Evolutionary conservation across 2,113 vertebrate species (phyloP), one percentile per base, ranked within the genome.

Genomic region (Thamnophis sirtalis): DNA sequence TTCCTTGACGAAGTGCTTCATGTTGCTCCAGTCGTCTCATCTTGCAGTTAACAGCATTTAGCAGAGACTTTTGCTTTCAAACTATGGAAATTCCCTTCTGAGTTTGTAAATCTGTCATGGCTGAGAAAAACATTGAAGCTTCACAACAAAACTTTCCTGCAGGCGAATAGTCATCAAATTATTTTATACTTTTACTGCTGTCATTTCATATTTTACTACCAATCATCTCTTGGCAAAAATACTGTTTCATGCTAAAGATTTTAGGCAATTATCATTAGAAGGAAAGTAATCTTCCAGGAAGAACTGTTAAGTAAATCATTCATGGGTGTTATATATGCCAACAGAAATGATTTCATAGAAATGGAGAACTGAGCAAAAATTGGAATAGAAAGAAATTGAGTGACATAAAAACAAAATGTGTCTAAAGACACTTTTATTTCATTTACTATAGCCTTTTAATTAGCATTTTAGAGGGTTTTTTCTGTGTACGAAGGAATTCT

Each of bases 291-390:
- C 19, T 86, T 94, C 87, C 55, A 93, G 84, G 43, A 93, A 92
- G 93, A 93, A 26, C 85, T 33, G 49, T 96, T 94, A 94, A 93
- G 86, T 22, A 60, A 96, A 95, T 94, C 89, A 96, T 95, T 95
- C 93, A 91, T 91, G 88, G 85, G 87, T 89, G 90, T 86, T 93
- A 38, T 86, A n/a, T 85, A n/a, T 85, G 22, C 9, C 73, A 93
- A 93, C 58, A 94, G 86, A 92, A 56, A 10, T 93, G 86, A 94
- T 95, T 95, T 96, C 94, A 15, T 89, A 11, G 26, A 94, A 55
- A 96, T 93, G 84, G 0, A 91, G 90, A 90, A 91, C 38, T 91
- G 94, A 60, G 63, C 28, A 91, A 95, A 92, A 13, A 84, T 94
- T 86, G 92, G 6, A 28, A 49, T 89, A 26, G 22, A 93, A 94